Base-by-base conservation (phyloP, 2,888 invertebrate species). In the Parnassius apollo region DNA sequence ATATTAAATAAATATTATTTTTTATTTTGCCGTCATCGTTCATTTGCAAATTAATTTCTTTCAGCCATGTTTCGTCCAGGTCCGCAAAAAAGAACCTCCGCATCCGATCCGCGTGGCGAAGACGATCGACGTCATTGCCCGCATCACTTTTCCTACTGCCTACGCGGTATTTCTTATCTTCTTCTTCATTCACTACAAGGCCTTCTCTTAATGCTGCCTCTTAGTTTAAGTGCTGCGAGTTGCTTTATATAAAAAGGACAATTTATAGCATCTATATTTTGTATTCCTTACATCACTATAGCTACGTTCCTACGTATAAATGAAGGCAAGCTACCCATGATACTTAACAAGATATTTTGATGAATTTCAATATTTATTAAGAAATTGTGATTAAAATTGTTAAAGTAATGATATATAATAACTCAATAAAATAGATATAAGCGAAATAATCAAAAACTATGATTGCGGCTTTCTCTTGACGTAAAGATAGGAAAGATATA, bases 131-230 rank as follows among this genome's bases (percentile, higher is more conserved):
- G 97, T 97, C 76, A 97, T 98, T 83, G 97, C 98, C 66, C 94
- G 98, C 88, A 96, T 98, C 87, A 97, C 97, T 76, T 98, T 98
- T 93, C 98, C 98, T 75, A 95, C 96, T 76, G 97, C 98, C 81
- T 98, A 97, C 91, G 95, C 97, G 83, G 95, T 97, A 85, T 98
- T 98, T 93, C 95, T 98, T 81, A 96, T 97, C 86, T 98, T 97
- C 93, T 98, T 98, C 94, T 98, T 98, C 93, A 96, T 97, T 82
- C 97, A 97, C 93, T 97, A 97, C 93, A 97, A 96, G 91, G 96
- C 96, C 91, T 96, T 95, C 85, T 94, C 94, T 91, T 94, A 95
- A 93, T 92, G 84, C 84, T 82, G 83, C 81, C 83, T 78, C 71
- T 65, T 65, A 62, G 65, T 65, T 64, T 65, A 66, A 68, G 66